Base-by-base conservation (phyloP, 2,888 invertebrate genomes). In the Megastigmus dorsalis region DNA sequence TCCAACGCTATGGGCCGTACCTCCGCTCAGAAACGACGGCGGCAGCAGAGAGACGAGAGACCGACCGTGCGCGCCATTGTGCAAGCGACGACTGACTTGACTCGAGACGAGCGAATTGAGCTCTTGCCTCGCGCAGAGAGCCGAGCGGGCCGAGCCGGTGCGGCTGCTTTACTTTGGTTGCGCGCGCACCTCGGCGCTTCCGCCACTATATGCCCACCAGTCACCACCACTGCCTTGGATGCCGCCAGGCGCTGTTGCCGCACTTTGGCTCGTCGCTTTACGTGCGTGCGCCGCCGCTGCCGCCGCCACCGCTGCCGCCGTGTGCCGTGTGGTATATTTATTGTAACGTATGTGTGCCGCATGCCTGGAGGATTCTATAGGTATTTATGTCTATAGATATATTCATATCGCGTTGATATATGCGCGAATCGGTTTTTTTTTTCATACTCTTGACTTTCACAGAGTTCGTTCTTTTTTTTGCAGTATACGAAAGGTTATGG, bases 11-110 rank as follows among this genome's bases (percentile, higher is more conserved):
- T 81, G 80, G 83, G 83, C 85, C 85, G 86, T 77, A 81, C 86
- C 83, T 84, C 85, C 86, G 85, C 82, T 87, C 86, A 88, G 85
- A 85, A 85, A 87, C 85, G 80, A 84, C 84, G 82, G 82, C 84
- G 82, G 82, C 83, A 83, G 78, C 74, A 81, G 73, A 75, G 70
- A 68, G 57, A 80, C 68, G 71, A 70, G 80, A 66, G 75, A 80
- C 75, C 80, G 62, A 83, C 80, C 80, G 79, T 79, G 75, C 84
- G 80, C 83, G 85, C 86, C 87, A 88, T 88, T 82, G 85, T 86
- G 85, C 84, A 82, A 84, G 81, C 82, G 82, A 84, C 83, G 84
- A 87, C 85, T 85, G 82, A 80, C 36, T 45, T n/a, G n/a, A n/a
- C n/a, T n/a, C n/a, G n/a, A n/a, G n/a, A n/a, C n/a, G n/a, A n/a